Evolutionary conservation across 1,140 invertebrate species (phyloP).

Genomic region (Protaetia brevitarsis): DNA sequence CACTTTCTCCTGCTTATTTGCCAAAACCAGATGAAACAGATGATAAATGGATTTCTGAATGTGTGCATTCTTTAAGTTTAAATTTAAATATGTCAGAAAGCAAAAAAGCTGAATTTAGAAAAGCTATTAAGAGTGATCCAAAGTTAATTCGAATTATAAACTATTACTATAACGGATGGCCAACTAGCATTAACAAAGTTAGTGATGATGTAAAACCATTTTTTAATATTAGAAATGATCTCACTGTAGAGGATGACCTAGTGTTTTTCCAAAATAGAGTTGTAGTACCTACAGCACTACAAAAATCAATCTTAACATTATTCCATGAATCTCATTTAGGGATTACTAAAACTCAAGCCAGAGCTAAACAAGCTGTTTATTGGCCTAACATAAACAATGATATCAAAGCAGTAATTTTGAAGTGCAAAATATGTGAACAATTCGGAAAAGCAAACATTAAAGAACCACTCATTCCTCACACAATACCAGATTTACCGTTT

Average conservation of each 20-base stretch:
- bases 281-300: not conserved
- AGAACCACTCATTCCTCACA: constrained; percentile 39
- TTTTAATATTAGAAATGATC: not conserved
- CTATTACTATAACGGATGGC: not conserved
- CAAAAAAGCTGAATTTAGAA: no score
- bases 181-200: not conserved
- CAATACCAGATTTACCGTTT: constrained; percentile 38
- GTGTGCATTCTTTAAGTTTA: no score
- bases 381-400: constrained; percentile 27
- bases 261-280: not conserved
- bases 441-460: constrained; percentile 22
- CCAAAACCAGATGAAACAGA: no score
- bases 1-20: constrained; percentile 25
- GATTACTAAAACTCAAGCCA: not conserved
- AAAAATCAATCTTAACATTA: not conserved
- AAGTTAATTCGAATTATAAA: not conserved
- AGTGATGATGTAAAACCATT: not conserved
- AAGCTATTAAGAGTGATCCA: no score
- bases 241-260: not conserved
- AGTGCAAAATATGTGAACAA: constrained; percentile 27
- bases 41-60: no score
- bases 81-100: no score
- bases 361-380: constrained; percentile 12
- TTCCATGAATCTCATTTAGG: not conserved
- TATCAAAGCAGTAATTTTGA: constrained; percentile 19